Percentiles rank a stretch among this genome's conserved stretches.
phyloP scores from a whole-genome alignment of 2,888 invertebrate species.

The Acronicta psi region DNA sequence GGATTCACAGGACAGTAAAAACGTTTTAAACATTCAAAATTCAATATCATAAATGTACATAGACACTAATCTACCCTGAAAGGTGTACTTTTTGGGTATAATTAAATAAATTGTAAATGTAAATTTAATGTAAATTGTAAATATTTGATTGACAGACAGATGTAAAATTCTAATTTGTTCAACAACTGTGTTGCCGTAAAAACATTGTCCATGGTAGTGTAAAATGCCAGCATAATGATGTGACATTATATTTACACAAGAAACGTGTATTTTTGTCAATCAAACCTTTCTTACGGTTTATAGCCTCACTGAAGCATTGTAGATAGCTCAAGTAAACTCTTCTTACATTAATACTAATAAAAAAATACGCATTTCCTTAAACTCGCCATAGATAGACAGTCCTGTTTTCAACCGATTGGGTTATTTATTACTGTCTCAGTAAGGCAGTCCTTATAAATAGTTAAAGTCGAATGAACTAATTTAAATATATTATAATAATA shows the following conservation, averaged over 20 bases:
- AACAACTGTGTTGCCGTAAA: no score
- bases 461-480: constrained; percentile 43
- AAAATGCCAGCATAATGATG: constrained; percentile 3
- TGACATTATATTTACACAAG: not conserved
- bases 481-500: constrained; percentile 7
- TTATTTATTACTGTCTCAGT: constrained; percentile 26
- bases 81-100: constrained; percentile 12
- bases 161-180: no score
- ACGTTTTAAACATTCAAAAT: constrained; percentile 44
- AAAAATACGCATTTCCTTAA: constrained; percentile 31
- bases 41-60: constrained; percentile 65
- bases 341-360: constrained; percentile 15
- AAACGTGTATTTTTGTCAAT: constrained; percentile 10
- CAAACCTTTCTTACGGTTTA: constrained; percentile 21
- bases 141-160: constrained; percentile 27
- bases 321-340: not conserved
- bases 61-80: constrained; percentile 47
- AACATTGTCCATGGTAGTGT: not conserved
- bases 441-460: constrained; percentile 23
- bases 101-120: constrained; percentile 19
- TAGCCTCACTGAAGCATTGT: constrained; percentile 25
- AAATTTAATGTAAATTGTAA: constrained; percentile 10
- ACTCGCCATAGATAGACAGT: not conserved
- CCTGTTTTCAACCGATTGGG: not conserved
- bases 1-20: constrained; percentile 41